A percentile compares a stretch with the other conserved stretches of the same genome.
phyloP scores from a whole-genome alignment of 2,797 vertebrate genomes.

The Xenops minutus region DNA sequence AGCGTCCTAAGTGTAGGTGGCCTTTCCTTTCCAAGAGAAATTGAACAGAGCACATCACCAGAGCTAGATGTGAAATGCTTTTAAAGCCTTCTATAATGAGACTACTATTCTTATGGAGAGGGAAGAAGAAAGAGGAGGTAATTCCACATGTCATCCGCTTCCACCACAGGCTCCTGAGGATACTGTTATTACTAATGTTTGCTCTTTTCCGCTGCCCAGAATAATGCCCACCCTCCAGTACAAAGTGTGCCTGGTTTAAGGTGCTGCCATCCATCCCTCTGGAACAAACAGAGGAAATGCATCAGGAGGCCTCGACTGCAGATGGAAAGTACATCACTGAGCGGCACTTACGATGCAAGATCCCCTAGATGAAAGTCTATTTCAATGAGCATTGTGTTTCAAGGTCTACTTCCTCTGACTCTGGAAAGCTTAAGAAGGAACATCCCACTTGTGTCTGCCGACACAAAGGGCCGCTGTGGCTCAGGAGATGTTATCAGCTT shows the following conservation, averaged over 20 bases:
- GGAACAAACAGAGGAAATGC: slow-evolving; percentile 83
- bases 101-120: not conserved
- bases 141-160: not conserved
- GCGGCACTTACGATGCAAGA: slow-evolving; percentile 14
- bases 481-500: slow-evolving; percentile 79
- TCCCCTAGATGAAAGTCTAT: slow-evolving; percentile 75
- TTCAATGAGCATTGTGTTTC: slow-evolving; percentile 84
- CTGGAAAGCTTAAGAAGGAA: slow-evolving; percentile 77
- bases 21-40: not conserved
- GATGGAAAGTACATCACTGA: slow-evolving; percentile 71
- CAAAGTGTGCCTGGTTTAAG: slow-evolving; percentile 57
- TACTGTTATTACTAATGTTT: not conserved
- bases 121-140: not conserved
- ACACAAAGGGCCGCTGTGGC: slow-evolving; percentile 78
- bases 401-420: slow-evolving; percentile 77
- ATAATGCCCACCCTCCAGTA: slow-evolving; percentile 66
- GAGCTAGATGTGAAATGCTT: not conserved
- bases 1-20: rapidly evolving
- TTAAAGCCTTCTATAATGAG: slow-evolving; percentile 3
- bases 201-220: slow-evolving; percentile 47
- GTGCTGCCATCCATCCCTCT: slow-evolving; percentile 74
- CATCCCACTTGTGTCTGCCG: slow-evolving; percentile 79
- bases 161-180: slow-evolving; percentile 34
- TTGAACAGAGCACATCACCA: not conserved
- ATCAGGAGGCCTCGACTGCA: slow-evolving; percentile 68